Conservation (phyloP, 2,113 vertebrate genomes). For the Vicugna pacos region DNA sequence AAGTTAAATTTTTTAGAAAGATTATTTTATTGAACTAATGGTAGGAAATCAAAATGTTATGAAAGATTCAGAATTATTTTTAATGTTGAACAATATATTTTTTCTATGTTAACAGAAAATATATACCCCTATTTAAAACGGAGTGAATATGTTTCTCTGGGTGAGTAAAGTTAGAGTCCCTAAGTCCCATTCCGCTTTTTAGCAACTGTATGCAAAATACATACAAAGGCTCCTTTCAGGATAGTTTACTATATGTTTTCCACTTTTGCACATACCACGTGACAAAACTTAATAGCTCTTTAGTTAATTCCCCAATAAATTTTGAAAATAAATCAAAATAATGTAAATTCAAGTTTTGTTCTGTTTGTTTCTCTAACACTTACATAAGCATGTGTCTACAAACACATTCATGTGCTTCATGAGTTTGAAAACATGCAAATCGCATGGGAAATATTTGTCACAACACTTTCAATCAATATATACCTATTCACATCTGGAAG, state of each 20-base stretch:
- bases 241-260: neutral
- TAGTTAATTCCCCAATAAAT: neutral
- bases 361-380: conserved; percentile 13
- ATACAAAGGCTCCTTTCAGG: neutral
- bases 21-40: neutral
- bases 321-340: neutral
- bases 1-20: neutral
- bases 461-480: conserved; percentile 66
- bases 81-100: neutral
- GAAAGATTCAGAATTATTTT: conserved; percentile 17
- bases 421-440: conserved; percentile 68
- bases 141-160: neutral
- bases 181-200: neutral
- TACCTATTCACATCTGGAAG: conserved; percentile 71
- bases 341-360: neutral
- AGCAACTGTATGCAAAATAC: neutral
- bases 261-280: neutral
- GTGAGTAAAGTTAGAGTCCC: neutral
- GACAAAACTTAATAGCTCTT: neutral
- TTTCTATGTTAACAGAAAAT: neutral
- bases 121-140: neutral
- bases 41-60: neutral
- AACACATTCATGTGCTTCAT: conserved; percentile 13
- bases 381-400: conserved; percentile 17
- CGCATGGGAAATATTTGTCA: conserved; percentile 66